Base-by-base conservation (phyloP, 2,888 invertebrate species). In the Phyllotreta striolata region DNA sequence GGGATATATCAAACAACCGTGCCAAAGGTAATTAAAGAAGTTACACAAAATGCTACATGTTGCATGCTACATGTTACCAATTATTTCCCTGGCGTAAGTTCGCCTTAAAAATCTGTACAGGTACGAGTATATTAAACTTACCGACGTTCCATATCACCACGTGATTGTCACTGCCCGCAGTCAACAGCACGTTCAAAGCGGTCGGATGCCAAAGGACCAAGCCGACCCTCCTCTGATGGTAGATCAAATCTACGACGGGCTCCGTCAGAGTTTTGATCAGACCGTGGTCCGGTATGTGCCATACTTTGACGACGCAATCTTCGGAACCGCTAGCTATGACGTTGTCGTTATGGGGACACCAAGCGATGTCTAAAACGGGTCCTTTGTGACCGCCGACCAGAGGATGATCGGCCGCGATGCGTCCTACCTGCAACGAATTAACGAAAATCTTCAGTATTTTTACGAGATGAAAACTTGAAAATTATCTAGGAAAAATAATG, bases 311-410 rank as follows among this genome's bases (percentile, higher is more conserved):
- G 7, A 96, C 95, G 79, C 95, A 95, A 83, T 98, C 98, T 81
- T 98, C 98, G 0, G 97, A 97, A 58, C 95, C 95, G 58, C 96
- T 96, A 54, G 98, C 98, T 76, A 98, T 97, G 68, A 98, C 93
- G 81, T 97, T 95, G 84, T 98, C 98, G 80, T 98, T 96, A 84
- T 98, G 98, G 0, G 98, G 98, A 82, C 96, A 97, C 96, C 97
- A 98, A 52, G 97, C 92, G 75, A 98, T 94, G 84, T 98, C 98
- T 69, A 97, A 83, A 39, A 98, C 96, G 0, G 96, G 95, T 37
- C 97, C 98, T 80, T 95, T 94, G 85, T 98, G 98, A 43, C 98
- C 98, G 55, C 96, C 96, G 43, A 98, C 96, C 64, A 96, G 84
- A 3, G 96, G 96, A 82, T 95, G 91, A 83, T 97, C 96, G 1